Conservation (phyloP, 2,888 invertebrate species). For the Actias luna region DNA sequence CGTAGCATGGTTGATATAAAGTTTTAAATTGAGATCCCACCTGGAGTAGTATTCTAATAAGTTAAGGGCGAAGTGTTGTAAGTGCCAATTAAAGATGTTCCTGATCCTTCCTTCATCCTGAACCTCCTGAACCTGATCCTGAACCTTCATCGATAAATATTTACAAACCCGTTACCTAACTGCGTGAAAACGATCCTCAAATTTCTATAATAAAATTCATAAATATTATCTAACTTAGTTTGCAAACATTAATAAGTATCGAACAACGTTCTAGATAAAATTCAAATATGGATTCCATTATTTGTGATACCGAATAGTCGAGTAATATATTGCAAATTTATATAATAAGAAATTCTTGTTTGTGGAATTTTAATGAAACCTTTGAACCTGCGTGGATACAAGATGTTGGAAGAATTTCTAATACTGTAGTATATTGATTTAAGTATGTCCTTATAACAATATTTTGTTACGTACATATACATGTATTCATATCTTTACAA, state of each 20-base stretch:
- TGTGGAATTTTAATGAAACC: slow-evolving; percentile 15
- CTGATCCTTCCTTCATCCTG: no score
- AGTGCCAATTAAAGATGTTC: slow-evolving; percentile 52
- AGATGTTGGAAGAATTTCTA: background rate
- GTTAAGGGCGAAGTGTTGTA: slow-evolving; percentile 33
- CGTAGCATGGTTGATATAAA: background rate
- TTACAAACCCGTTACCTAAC: slow-evolving; percentile 34
- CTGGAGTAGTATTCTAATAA: slow-evolving; percentile 37
- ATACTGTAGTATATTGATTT: slow-evolving; percentile 1
- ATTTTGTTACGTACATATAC: background rate
- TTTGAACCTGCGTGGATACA: slow-evolving; percentile 8
- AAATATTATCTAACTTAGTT: slow-evolving; percentile 21
- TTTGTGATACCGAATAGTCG: slow-evolving; percentile 32
- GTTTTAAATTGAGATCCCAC: slow-evolving; percentile 12
- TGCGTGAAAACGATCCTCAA: slow-evolving; percentile 33
- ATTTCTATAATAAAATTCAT: slow-evolving; percentile 31
- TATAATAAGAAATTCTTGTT: slow-evolving; percentile 27
- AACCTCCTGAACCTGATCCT: no score
- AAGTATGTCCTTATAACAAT: background rate
- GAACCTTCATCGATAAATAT: slow-evolving; percentile 39
- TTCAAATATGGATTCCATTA: slow-evolving; percentile 29
- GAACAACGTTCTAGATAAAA: slow-evolving; percentile 7
- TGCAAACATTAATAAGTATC: slow-evolving; percentile 27
- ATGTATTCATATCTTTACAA: background rate
- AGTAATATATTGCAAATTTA: slow-evolving; percentile 31